Percentiles rank a stretch among this genome's conserved stretches.
These are phyloP conservation scores for Ictidomys tridecemlineatus DNA, from an alignment of 2,113 vertebrate genomes.

Conservation along the genomic window DNA sequence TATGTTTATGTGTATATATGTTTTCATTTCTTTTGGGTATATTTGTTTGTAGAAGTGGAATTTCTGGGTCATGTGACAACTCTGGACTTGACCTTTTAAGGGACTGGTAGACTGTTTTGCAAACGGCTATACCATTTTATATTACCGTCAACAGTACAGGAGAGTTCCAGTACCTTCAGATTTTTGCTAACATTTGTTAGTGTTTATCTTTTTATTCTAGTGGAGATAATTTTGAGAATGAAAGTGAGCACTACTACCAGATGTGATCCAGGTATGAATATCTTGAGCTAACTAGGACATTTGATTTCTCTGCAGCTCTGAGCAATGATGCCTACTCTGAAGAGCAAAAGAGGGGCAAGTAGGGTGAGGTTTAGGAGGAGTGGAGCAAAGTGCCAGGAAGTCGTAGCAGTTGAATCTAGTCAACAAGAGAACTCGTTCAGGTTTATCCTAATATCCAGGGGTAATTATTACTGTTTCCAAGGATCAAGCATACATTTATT, in stretches of 20 bases:
- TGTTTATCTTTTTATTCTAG: not conserved
- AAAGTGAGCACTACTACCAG: not conserved
- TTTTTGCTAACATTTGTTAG: not conserved
- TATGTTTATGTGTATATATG: not conserved
- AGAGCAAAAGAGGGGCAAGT: not conserved
- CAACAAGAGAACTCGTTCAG: not conserved
- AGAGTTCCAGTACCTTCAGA: not conserved
- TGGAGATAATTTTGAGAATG: not conserved
- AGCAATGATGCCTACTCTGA: not conserved
- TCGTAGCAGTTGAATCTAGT: not conserved
- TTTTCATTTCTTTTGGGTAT: not conserved
- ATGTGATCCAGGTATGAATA: not conserved
- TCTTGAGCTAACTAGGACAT: not conserved
- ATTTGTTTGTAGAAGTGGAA: not conserved
- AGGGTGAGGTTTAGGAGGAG: not conserved
- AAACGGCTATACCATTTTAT: not conserved
- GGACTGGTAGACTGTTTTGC: not conserved
- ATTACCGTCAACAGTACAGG: not conserved
- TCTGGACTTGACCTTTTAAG: not conserved
- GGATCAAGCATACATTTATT: not conserved
- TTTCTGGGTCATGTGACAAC: not conserved
- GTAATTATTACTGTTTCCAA: not conserved
- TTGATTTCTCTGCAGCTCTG: not conserved
- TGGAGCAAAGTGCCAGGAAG: not conserved
- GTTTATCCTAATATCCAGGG: not conserved